Evolutionary conservation across 2,888 invertebrate species (phyloP).

Genomic region (Sussaba pulchella): DNA sequence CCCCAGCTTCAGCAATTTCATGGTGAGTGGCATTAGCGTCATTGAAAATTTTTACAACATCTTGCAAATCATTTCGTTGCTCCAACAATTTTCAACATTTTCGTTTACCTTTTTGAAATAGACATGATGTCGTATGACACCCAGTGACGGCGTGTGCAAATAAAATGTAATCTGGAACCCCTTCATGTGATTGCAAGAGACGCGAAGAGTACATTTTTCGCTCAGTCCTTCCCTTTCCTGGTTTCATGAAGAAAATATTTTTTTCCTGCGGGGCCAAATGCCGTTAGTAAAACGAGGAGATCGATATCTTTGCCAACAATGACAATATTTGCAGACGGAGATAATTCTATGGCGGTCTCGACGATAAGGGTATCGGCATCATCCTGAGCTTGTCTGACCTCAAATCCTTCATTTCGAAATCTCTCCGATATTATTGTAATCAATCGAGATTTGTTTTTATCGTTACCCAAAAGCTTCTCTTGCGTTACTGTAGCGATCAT

Average conservation of each 20-base stretch:
- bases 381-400: too few relatives aligned
- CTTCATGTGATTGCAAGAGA: too few relatives aligned
- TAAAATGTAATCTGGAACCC: slow-evolving; percentile 58
- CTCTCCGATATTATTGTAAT: slow-evolving; percentile 34
- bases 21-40: slow-evolving; percentile 45
- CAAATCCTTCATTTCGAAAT: slow-evolving; percentile 9
- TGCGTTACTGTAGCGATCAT: slow-evolving; percentile 40
- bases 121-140: slow-evolving; percentile 60
- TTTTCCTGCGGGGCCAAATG: too few relatives aligned
- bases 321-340: too few relatives aligned
- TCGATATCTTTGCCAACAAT: too few relatives aligned
- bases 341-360: too few relatives aligned
- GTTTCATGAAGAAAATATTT: too few relatives aligned
- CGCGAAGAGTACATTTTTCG: too few relatives aligned
- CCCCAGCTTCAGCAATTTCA: slow-evolving; percentile 23
- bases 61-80: slow-evolving; percentile 49
- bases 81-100: slow-evolving; percentile 37
- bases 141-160: slow-evolving; percentile 67
- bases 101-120: too few relatives aligned
- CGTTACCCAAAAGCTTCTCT: slow-evolving; percentile 58
- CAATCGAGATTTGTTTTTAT: slow-evolving; percentile 42
- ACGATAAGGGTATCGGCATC: too few relatives aligned
- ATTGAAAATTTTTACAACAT: slow-evolving; percentile 45
- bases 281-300: too few relatives aligned
- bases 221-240: too few relatives aligned